Conservation (phyloP, 2,888 invertebrate species). For the Daptonema setosum region DNA sequence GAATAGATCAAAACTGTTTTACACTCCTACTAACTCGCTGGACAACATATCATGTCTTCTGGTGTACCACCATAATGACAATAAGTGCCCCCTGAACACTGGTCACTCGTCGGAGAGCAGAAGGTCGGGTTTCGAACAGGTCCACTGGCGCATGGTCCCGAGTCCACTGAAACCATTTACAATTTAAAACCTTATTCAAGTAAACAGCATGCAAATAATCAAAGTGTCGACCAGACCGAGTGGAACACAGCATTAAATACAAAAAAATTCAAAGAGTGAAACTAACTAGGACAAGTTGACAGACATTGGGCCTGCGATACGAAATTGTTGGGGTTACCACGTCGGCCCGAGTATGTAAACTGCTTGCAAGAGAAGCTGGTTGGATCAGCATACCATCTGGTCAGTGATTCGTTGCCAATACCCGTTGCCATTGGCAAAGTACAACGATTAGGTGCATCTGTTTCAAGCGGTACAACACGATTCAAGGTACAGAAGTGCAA, state of each 20-base stretch:
- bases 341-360: not conserved
- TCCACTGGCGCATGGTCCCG: not conserved
- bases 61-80: not conserved
- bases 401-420: not conserved
- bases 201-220: not conserved
- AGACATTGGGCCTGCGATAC: not conserved
- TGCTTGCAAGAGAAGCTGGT: not conserved
- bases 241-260: too few relatives aligned
- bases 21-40: too few relatives aligned
- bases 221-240: too few relatives aligned
- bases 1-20: too few relatives aligned
- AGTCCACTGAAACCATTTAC: not conserved
- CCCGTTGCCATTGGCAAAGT: not conserved
- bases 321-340: conserved; percentile 7
- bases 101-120: conserved; percentile 10
- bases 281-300: not conserved
- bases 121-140: conserved; percentile 10
- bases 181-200: not conserved
- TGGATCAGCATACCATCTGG: not conserved
- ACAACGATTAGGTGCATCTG: too few relatives aligned
- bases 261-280: too few relatives aligned
- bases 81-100: not conserved
- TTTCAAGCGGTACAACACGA: too few relatives aligned
- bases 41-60: not conserved
- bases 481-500: too few relatives aligned